A percentile compares a stretch with the other conserved stretches of the same genome.
Evolutionary conservation across 2,113 vertebrate genomes (phyloP).

Genomic region (Saccopteryx leptura): DNA sequence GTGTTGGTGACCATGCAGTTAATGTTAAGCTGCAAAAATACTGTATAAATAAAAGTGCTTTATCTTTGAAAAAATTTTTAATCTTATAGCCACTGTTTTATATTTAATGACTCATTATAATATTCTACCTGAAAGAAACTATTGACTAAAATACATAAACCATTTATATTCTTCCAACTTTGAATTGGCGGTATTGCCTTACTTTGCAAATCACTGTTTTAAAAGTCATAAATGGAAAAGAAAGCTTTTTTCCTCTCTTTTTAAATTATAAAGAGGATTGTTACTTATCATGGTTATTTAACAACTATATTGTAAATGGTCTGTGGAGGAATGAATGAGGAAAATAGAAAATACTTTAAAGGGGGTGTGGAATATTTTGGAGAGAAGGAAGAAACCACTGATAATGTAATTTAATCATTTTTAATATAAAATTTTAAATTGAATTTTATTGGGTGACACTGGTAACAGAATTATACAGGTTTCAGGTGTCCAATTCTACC

Average conservation of each 20-base stretch:
- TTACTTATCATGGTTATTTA: neutral
- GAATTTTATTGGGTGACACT: too few relatives aligned
- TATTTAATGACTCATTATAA: conserved; percentile 30
- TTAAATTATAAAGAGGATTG: conserved; percentile 22
- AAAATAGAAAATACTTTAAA: conserved; percentile 58
- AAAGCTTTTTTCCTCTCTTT: neutral
- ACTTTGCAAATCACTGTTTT: conserved; percentile 48
- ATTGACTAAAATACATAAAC: neutral
- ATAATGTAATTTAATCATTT: conserved; percentile 60
- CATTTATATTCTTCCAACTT: conserved; percentile 24
- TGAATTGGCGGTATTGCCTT: conserved; percentile 41
- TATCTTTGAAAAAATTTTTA: neutral
- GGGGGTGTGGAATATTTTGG: neutral
- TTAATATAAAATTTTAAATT: too few relatives aligned
- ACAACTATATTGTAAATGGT: conserved; percentile 14
- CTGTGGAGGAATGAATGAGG: conserved; percentile 15
- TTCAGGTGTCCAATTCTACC: too few relatives aligned
- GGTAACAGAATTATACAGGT: too few relatives aligned
- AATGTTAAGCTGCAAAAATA: conserved; percentile 27
- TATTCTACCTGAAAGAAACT: conserved; percentile 35
- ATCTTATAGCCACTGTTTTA: neutral
- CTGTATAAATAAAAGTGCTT: conserved; percentile 40
- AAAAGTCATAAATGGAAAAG: conserved; percentile 17
- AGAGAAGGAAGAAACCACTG: neutral
- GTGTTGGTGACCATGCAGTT: conserved; percentile 11